phyloP scores from a whole-genome alignment of 2,888 invertebrate genomes.

The Thymelicus acteon region DNA sequence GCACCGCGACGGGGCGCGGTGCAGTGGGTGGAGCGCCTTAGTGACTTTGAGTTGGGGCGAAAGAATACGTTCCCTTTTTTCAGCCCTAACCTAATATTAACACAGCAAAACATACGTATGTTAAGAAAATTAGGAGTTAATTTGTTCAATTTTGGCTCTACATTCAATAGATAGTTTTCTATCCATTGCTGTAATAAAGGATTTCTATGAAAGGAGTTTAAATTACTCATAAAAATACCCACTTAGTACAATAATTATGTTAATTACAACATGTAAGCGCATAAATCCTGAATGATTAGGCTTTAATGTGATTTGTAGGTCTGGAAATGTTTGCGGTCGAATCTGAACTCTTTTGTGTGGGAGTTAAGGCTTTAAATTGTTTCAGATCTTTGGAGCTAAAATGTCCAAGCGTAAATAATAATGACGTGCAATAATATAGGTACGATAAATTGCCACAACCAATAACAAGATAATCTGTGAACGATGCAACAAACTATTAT shows the following conservation, averaged over 20 bases:
- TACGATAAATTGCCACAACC: background rate
- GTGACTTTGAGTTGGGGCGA: no score
- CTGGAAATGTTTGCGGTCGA: background rate
- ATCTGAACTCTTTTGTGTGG: background rate
- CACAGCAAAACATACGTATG: no score
- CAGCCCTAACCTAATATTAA: no score
- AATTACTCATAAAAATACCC: constrained; percentile 8
- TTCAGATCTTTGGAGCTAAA: background rate
- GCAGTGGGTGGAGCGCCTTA: no score
- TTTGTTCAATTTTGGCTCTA: no score
- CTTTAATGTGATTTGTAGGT: constrained; percentile 17
- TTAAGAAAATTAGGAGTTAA: no score
- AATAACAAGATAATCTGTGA: constrained; percentile 3
- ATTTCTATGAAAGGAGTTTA: background rate
- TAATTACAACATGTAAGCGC: constrained; percentile 14
- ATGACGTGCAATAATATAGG: background rate
- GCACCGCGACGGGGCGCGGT: no score
- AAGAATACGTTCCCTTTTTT: no score
- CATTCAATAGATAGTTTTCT: no score
- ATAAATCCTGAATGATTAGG: constrained; percentile 32
- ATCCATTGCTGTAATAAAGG: background rate
- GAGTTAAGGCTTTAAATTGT: background rate
- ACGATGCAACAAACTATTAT: background rate
- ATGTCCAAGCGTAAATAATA: background rate
- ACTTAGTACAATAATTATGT: background rate